Base-by-base conservation (phyloP, 35 echinoderm and acorn worm species). In the Patiria miniata region DNA sequence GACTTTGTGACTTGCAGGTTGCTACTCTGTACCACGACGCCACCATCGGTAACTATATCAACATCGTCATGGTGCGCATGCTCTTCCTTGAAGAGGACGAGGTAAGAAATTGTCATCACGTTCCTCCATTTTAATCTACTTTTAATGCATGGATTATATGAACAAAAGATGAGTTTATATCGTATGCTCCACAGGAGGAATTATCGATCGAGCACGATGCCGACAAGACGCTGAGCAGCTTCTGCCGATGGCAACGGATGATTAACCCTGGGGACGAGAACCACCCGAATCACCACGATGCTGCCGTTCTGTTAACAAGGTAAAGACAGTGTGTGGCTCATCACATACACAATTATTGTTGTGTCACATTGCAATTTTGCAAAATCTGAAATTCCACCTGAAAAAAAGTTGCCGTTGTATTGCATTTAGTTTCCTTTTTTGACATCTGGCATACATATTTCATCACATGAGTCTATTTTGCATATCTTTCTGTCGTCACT, bases 281-380 rank as follows among this genome's bases (percentile, higher is more conserved):
- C 4, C 57, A 94, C 18, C 91, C 91, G 1, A 86, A 78, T 52
- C 95, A 97, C 39, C 92, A 97, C 81, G 95, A 97, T 56, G 82
- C 78, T 10, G 95, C 95, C 8, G 52, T 97, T 12, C 87, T 97
- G 12, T 65, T 97, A 33, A 97, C 95, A 5, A 97, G 92, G 95
- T 97, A 82, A n/a, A 80, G 36, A 82, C 1, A 14, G 30, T 51
- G 10, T 73, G 12, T 47, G n/a, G n/a, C n/a, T n/a, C n/a, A n/a
- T n/a, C n/a, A n/a, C n/a, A n/a, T n/a, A n/a, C n/a, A n/a, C n/a
- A n/a, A n/a, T n/a, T n/a, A n/a, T n/a, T n/a, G n/a, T n/a, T n/a
- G n/a, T n/a, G n/a, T n/a, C n/a, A n/a, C n/a, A n/a, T n/a, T n/a
- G n/a, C n/a, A n/a, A n/a, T n/a, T n/a, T n/a, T n/a, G n/a, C n/a